Base-by-base conservation (phyloP, 1,140 invertebrate species). In the Drosophila simulans region DNA sequence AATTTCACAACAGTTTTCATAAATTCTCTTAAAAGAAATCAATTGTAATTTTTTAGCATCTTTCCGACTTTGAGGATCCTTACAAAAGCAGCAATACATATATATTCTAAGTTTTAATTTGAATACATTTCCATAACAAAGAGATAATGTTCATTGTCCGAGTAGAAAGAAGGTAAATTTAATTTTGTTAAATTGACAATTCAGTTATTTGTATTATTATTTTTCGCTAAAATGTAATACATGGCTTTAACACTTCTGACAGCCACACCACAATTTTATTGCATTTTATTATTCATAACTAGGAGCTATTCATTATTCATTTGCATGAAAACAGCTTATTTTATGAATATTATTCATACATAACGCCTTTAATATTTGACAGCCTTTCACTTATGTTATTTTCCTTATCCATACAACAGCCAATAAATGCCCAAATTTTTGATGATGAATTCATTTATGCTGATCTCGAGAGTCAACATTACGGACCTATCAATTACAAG, bases 401-500 rank as follows among this genome's bases (percentile, higher is more conserved):
- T 56, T 27, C 12, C 13, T 22, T 58, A 22, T 79, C 25, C 43
- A 59, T 39, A 31, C 17, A 54, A 94, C 93, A 94, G 86, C 95
- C 95, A 27, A 52, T 92, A 31, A 79, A 89, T 70, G 62, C 88
- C 27, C 60, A 81, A 53, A 95, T 95, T 80, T 95, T 95, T 84
- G 95, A 94, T 90, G 97, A 96, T 92, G 96, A 96, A 92, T 94
- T 97, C 91, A 96, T 97, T 90, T 98, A 98, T 93, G 97, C 97
- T 42, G 97, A 98, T 93, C 95, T 97, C 71, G 97, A 98, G 91
- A 96, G 97, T 93, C 95, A 95, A 73, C 90, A 91, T 55, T 91
- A 91, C 93, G 97, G 97, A 64, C 97, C 97, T 35, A 97, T 97
- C 89, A 97, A 97, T 93, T 98, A 98, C 93, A 98, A 97, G 92